Conservation (phyloP, 1,140 invertebrate species). For the Bombus breviceps region DNA sequence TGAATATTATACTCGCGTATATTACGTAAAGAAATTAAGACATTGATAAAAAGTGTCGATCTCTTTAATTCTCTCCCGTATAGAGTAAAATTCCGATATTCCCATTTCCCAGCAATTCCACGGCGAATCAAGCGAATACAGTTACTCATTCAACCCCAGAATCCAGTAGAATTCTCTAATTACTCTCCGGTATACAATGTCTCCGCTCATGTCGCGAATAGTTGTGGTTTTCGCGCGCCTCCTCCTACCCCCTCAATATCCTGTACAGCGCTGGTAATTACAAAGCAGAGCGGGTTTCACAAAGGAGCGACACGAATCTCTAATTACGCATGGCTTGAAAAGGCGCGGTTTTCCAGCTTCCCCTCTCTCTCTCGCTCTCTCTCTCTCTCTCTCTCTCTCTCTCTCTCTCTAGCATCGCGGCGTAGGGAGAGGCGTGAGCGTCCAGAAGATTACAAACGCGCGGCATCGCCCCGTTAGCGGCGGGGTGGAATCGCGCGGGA, state of each 20-base stretch:
- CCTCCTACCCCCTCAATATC: not conserved
- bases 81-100: not conserved
- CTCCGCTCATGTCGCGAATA: not conserved
- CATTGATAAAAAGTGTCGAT: not conserved
- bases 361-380: not conserved
- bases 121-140: not conserved
- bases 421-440: not conserved
- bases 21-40: not conserved
- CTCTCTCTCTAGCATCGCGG: not conserved
- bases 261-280: conserved; percentile 8
- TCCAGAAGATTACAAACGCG: not conserved
- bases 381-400: not conserved
- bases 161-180: not conserved
- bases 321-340: conserved; percentile 29
- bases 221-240: conserved; percentile 10
- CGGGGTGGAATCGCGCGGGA: conserved; percentile 11
- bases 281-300: conserved; percentile 18
- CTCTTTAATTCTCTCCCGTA: not conserved
- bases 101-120: not conserved
- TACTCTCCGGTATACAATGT: not conserved
- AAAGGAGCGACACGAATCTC: conserved; percentile 25
- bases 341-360: conserved; percentile 25
- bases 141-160: conserved; percentile 5
- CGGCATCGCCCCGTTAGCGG: not conserved
- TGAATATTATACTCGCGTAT: too few relatives aligned